These are phyloP conservation scores for Acholoe squamosa DNA, from an alignment of 2,888 invertebrate species.

Conservation along the genomic window DNA sequence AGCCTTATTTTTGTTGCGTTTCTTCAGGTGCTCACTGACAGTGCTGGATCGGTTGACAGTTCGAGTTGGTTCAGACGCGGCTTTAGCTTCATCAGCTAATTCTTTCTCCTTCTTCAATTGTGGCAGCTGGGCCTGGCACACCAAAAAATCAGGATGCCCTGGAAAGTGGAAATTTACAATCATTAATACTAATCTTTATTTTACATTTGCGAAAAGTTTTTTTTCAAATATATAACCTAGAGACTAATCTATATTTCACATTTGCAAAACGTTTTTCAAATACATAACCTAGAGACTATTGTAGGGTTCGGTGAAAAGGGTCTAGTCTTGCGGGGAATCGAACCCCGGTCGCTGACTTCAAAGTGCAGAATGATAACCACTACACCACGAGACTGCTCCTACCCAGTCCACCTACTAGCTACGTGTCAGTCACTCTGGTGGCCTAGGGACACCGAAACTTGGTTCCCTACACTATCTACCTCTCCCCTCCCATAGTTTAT, in stretches of 20 bases:
- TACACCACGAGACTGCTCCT: no score
- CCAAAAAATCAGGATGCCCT: not conserved
- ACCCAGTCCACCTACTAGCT: no score
- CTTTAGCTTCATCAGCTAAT: not conserved
- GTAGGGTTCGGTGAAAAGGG: no score
- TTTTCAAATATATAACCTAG: not conserved
- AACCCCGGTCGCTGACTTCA: no score
- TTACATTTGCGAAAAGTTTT: not conserved
- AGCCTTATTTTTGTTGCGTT: constrained; percentile 1
- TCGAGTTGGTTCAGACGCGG: not conserved
- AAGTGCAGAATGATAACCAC: no score
- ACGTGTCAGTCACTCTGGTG: no score
- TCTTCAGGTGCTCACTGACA: constrained; percentile 12
- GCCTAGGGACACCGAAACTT: no score
- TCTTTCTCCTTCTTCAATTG: not conserved
- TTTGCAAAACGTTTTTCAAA: no score
- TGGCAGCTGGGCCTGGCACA: not conserved
- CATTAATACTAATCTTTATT: not conserved
- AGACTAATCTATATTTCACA: not conserved
- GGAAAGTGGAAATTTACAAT: not conserved
- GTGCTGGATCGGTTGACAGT: not conserved
- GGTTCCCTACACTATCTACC: no score
- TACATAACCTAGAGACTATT: no score
- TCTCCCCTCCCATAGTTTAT: no score
- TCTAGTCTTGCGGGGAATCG: no score